Percentiles rank a stretch among this genome's conserved stretches.
phyloP scores from a whole-genome alignment of 2,888 invertebrate species.

The Caenorhabditis macrosperma region DNA sequence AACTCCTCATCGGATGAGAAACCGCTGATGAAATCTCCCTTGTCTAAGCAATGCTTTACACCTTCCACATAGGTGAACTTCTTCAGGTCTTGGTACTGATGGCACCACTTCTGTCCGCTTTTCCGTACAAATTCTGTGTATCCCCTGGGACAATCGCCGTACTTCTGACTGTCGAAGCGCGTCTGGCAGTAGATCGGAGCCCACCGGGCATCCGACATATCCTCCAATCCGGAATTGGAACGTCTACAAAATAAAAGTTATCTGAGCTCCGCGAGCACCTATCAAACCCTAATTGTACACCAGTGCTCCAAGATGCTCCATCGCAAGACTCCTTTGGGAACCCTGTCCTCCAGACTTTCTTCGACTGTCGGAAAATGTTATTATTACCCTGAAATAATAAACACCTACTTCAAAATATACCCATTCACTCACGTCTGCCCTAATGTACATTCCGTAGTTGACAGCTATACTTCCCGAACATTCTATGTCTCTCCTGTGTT shows the following conservation, averaged over 20 bases:
- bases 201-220: conserved; percentile 21
- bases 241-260: neutral
- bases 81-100: neutral
- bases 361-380: no score
- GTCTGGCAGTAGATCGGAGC: conserved; percentile 25
- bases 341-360: neutral
- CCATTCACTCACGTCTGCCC: neutral
- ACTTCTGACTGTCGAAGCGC: neutral
- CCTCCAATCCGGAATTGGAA: neutral
- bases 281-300: neutral
- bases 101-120: conserved; percentile 16
- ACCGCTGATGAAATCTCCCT: no score
- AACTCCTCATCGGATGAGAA: no score
- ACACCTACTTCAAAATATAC: no score
- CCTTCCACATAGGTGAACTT: no score
- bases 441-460: neutral
- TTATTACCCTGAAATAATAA: no score
- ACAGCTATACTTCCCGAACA: neutral
- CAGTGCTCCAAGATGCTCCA: conserved; percentile 17
- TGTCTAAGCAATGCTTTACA: no score
- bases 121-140: neutral
- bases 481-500: neutral
- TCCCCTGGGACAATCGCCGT: neutral
- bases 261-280: no score
- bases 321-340: conserved; percentile 10